Base-by-base conservation (phyloP, 2,113 vertebrate species). In the Buteo buteo region DNA sequence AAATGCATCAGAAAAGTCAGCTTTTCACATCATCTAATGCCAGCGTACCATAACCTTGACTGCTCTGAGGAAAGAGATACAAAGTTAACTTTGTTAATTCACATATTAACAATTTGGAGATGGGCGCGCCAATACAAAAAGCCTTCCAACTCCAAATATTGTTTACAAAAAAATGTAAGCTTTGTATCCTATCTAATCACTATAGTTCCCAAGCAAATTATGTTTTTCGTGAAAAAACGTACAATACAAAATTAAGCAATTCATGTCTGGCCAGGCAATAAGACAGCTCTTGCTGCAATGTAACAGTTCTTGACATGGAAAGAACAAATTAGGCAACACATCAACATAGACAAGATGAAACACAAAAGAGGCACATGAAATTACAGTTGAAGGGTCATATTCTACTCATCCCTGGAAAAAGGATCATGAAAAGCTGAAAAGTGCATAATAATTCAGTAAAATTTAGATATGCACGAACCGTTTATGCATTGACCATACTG, bases 91-190 rank as follows among this genome's bases (percentile, higher is more conserved):
- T 66, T 58, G 59, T 88, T 64, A 71, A 74, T 70, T 65, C 86
- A 85, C 24, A 24, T 49, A 64, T 42, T 65, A 88, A 71, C 40
- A 76, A 29, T 50, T 76, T 88, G 57, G 64, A 94, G 50, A 50
- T 31, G 42, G 0, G 5, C 59, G 5, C 66, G 80, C 57, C 73
- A 80, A 58, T 26, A 80, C 8, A 62, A 52, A 89, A 94, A 61
- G 8, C 13, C 11, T 82, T 66, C 44, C 28, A 20, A 44, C 80
- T 72, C 42, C 65, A 95, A 94, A 52, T 94, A 73, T 3, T 44
- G 32, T 78, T 89, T 95, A 95, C 20, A 62, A 96, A 94, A 97
- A 97, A 90, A 66, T 16, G 52, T 81, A 95, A 84, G 88, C 31
- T 96, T 91, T 93, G 50, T 88, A 79, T 38, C 61, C 59, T 92